Conservation (phyloP, 2,113 vertebrate species). For the Eulemur macaco region DNA sequence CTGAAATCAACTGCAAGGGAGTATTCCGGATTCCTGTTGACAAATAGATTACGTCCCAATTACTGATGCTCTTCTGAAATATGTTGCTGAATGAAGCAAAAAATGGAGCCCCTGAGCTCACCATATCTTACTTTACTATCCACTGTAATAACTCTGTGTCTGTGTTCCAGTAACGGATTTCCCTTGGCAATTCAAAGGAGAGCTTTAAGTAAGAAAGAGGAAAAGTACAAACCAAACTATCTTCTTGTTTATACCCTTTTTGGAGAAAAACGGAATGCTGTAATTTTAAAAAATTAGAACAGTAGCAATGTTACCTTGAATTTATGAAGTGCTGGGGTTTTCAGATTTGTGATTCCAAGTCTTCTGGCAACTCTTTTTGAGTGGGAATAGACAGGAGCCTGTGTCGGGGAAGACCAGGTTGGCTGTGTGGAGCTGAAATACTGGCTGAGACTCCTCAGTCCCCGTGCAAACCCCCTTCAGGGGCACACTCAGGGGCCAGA, state of each 20-base stretch:
- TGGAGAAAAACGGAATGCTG: neutral
- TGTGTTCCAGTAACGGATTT: neutral
- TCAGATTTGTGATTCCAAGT: neutral
- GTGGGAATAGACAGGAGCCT: neutral
- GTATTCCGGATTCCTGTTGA: neutral
- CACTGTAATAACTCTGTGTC: neutral
- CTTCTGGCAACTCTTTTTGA: neutral
- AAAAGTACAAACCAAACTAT: neutral
- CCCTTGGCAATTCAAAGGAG: neutral
- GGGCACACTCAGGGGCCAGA: neutral
- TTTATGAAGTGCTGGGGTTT: neutral
- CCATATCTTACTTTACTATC: constrained; percentile 1
- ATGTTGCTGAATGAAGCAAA: constrained; percentile 7
- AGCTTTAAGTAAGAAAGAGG: neutral
- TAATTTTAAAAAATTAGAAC: neutral
- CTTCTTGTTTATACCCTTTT: neutral
- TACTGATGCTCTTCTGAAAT: constrained; percentile 16
- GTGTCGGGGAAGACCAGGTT: neutral
- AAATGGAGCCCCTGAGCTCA: neutral
- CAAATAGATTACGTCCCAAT: constrained; percentile 54
- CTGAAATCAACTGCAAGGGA: neutral
- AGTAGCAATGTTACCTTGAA: neutral
- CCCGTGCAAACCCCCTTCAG: neutral
- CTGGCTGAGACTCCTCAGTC: neutral
- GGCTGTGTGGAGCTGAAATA: accelerated